These are phyloP conservation scores for Todus mexicanus DNA, from an alignment of 2,797 vertebrate genomes.

Conservation along the genomic window DNA sequence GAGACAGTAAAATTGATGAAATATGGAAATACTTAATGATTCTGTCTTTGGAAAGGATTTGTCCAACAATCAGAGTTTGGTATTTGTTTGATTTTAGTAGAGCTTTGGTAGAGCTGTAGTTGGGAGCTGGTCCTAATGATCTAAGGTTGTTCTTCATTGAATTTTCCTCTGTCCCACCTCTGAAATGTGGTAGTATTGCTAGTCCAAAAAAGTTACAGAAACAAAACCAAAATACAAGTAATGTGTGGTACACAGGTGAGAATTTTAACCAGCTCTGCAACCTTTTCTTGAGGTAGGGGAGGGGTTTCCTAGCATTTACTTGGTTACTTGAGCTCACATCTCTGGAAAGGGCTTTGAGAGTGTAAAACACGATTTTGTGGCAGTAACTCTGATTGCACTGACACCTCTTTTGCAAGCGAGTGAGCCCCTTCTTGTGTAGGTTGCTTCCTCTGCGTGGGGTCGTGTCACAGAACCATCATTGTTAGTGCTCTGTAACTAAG, in stretches of 20 bases:
- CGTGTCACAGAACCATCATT: background rate
- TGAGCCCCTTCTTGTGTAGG: background rate
- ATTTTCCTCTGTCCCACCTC: background rate
- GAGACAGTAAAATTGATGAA: background rate
- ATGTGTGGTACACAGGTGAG: background rate
- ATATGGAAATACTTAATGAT: background rate
- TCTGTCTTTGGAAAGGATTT: background rate
- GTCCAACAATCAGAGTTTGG: background rate
- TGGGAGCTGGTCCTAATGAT: background rate
- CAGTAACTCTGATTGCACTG: background rate
- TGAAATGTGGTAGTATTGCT: background rate
- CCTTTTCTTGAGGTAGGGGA: background rate
- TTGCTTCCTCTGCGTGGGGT: background rate
- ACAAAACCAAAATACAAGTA: background rate
- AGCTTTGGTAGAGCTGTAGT: background rate
- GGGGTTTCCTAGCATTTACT: background rate
- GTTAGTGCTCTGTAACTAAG: background rate
- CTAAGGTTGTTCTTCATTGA: background rate
- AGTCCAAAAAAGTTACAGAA: background rate
- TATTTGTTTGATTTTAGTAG: background rate
- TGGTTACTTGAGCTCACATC: background rate
- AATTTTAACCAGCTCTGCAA: background rate
- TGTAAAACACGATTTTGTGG: background rate
- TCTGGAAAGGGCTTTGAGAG: background rate
- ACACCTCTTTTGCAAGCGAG: background rate